Evolutionary conservation across 64 coral and sea anemone species (phyloP).

Genomic region (Anthopleura sola): DNA sequence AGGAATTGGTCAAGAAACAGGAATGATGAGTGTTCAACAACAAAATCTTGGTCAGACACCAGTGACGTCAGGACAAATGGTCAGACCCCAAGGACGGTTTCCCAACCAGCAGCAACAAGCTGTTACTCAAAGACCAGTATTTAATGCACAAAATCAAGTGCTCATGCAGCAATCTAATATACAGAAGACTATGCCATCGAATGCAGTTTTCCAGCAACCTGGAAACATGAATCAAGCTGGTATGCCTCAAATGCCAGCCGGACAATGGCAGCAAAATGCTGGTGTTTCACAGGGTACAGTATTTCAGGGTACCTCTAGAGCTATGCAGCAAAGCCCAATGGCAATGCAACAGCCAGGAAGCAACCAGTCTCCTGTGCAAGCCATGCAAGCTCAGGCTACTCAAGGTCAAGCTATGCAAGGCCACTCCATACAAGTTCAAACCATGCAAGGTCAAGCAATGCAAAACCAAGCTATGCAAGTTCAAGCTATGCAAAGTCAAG

Average conservation of each 20-base stretch:
- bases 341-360: background rate
- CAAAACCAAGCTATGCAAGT: background rate
- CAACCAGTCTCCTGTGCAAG: background rate
- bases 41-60: background rate
- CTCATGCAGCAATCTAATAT: background rate
- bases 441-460: background rate
- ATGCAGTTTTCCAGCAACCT: background rate
- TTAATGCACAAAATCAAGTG: conserved; percentile 13
- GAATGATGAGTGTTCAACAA: background rate
- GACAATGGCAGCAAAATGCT: conserved; percentile 10
- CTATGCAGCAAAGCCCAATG: conserved; percentile 10
- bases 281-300: background rate
- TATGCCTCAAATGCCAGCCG: background rate
- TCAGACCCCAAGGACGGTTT: background rate
- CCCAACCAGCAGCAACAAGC: background rate
- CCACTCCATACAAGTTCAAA: background rate
- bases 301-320: background rate
- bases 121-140: background rate
- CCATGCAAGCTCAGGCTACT: background rate
- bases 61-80: background rate
- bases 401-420: background rate
- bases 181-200: background rate
- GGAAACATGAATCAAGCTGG: conserved; percentile 2
- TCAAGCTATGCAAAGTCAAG: background rate
- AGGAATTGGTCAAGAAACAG: background rate